Evolutionary conservation across 2,113 vertebrate species (phyloP).

Genomic region (Toxotes jaculatrix): DNA sequence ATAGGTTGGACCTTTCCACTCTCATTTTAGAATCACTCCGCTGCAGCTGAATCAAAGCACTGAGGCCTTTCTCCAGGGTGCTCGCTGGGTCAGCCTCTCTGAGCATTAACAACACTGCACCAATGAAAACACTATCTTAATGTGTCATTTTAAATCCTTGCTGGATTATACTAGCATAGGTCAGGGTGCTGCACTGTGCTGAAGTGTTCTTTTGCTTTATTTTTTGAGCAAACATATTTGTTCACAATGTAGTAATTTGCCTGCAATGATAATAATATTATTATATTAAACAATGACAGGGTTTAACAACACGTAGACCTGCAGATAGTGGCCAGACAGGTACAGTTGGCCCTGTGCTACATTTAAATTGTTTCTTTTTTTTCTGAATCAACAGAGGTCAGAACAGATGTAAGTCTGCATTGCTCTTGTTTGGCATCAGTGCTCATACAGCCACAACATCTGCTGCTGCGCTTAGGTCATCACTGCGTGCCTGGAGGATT

Average conservation of each 20-base stretch:
- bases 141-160: constrained; percentile 25
- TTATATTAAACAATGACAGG: neutral
- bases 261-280: neutral
- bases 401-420: constrained; percentile 70
- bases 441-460: constrained; percentile 73
- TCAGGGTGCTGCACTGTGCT: constrained; percentile 2
- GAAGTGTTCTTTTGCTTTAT: neutral
- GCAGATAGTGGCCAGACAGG: neutral
- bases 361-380: constrained; percentile 39
- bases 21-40: constrained; percentile 30
- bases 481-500: constrained; percentile 58
- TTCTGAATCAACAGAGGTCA: constrained; percentile 71
- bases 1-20: constrained; percentile 34
- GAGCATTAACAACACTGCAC: constrained; percentile 19
- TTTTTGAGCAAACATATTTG: neutral
- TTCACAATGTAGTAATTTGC: neutral
- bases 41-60: constrained; percentile 36
- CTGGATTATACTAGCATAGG: neutral
- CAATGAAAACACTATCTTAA: constrained; percentile 36
- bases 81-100: neutral
- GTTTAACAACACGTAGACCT: neutral
- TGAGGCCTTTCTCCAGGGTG: constrained; percentile 15
- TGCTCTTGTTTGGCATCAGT: constrained; percentile 68
- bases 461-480: constrained; percentile 70
- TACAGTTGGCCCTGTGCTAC: constrained; percentile 13